These are phyloP conservation scores for Cassiopea xamachana DNA, from an alignment of 30 jellyfish, hydroid and myxozoan species.

Conservation along the genomic window DNA sequence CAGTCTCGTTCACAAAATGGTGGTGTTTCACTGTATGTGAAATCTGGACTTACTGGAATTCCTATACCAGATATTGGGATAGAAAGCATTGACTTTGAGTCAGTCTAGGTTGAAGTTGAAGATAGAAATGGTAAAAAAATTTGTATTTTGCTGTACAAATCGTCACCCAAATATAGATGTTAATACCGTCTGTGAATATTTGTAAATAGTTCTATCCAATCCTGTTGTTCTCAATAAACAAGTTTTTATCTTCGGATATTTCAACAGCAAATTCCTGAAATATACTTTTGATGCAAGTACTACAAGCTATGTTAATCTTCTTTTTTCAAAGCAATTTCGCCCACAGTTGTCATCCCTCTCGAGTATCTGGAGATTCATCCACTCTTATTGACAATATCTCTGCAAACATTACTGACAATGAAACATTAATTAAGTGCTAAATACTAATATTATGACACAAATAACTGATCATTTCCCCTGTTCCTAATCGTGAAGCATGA, in stretches of 20 bases:
- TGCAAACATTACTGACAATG: constrained; percentile 46
- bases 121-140: constrained; percentile 39
- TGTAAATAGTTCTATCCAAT: constrained; percentile 24
- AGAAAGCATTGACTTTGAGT: constrained; percentile 49
- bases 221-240: constrained; percentile 23
- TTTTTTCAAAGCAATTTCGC: constrained; percentile 34
- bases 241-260: constrained; percentile 29
- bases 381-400: constrained; percentile 72
- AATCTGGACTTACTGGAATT: constrained; percentile 40
- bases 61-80: constrained; percentile 52
- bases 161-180: constrained; percentile 62
- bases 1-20: constrained; percentile 69
- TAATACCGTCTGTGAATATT: constrained; percentile 23
- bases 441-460: constrained; percentile 62
- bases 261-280: constrained; percentile 30
- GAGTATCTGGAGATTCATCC: constrained; percentile 60
- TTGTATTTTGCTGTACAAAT: constrained; percentile 45
- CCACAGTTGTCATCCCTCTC: constrained; percentile 58
- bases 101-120: constrained; percentile 66
- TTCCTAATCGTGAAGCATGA: constrained; percentile 64
- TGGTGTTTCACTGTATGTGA: constrained; percentile 74
- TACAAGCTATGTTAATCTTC: constrained; percentile 23
- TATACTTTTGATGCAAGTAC: constrained; percentile 17
- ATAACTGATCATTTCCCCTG: constrained; percentile 68
- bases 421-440: constrained; percentile 24